Conservation (phyloP, 1,140 invertebrate species). For the Calycopis cecrops region DNA sequence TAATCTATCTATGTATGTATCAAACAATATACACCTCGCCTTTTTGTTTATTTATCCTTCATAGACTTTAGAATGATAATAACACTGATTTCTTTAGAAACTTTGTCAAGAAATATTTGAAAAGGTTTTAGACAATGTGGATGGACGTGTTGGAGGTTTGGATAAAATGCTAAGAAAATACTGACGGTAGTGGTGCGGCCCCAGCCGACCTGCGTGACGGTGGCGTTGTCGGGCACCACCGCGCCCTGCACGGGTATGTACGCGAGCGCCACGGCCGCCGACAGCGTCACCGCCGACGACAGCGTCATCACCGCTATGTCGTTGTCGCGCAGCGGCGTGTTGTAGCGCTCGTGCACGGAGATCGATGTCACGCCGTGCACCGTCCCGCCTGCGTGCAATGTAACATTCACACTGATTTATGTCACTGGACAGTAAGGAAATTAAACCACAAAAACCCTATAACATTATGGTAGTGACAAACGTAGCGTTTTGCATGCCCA, state of each 20-base stretch:
- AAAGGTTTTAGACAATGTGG: no score
- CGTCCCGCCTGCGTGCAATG: conserved; percentile 30
- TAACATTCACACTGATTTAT: neutral
- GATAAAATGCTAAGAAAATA: no score
- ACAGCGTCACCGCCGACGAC: conserved; percentile 21
- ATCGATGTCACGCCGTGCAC: conserved; percentile 29
- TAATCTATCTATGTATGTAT: no score
- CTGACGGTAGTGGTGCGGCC: conserved; percentile 37
- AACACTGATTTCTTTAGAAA: no score
- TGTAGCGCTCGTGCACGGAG: conserved; percentile 40
- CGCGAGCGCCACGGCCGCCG: conserved; percentile 24
- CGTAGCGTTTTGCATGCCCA: no score
- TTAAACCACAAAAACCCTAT: no score
- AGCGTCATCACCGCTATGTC: conserved; percentile 47
- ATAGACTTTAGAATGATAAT: no score
- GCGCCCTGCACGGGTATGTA: conserved; percentile 26
- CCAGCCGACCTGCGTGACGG: conserved; percentile 43
- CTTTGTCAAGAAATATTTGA: no score
- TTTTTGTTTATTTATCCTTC: no score
- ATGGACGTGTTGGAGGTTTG: no score
- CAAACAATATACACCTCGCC: no score
- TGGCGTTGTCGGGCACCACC: conserved; percentile 29
- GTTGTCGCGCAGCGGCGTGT: conserved; percentile 36
- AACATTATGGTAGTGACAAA: no score
- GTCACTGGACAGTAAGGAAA: neutral